phyloP scores from a whole-genome alignment of 2,797 vertebrate genomes.

The Falco concolor region DNA sequence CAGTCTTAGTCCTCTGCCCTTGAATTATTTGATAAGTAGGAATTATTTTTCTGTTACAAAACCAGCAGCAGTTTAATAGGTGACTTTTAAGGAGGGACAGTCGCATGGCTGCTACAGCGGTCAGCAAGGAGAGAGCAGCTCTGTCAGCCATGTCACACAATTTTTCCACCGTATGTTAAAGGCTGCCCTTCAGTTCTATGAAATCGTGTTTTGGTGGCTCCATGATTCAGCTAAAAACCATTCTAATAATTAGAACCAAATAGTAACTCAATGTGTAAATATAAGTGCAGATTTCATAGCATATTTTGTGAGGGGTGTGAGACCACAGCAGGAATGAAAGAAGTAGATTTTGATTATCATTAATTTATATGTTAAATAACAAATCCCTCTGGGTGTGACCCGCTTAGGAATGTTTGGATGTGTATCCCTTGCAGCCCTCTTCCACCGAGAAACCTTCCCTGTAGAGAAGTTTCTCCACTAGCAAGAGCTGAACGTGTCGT shows the following conservation, averaged over 20 bases:
- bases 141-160: accelerated
- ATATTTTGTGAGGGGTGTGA: background rate
- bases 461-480: background rate
- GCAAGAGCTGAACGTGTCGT: too few species aligned
- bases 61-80: background rate
- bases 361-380: background rate
- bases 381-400: background rate
- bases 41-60: background rate
- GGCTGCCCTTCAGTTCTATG: background rate
- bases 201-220: background rate
- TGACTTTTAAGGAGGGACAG: background rate
- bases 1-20: background rate
- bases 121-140: background rate
- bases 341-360: background rate
- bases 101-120: background rate
- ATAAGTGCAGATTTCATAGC: background rate
- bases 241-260: background rate
- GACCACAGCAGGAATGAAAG: background rate
- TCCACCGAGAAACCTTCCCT: background rate
- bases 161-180: accelerated
- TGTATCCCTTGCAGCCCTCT: background rate
- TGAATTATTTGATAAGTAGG: too few species aligned
- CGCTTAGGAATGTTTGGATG: background rate
- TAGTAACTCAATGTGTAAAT: background rate
- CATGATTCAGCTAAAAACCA: background rate